Base-by-base conservation (phyloP, 2,113 vertebrate genomes). In the Oryzias curvinotus region DNA sequence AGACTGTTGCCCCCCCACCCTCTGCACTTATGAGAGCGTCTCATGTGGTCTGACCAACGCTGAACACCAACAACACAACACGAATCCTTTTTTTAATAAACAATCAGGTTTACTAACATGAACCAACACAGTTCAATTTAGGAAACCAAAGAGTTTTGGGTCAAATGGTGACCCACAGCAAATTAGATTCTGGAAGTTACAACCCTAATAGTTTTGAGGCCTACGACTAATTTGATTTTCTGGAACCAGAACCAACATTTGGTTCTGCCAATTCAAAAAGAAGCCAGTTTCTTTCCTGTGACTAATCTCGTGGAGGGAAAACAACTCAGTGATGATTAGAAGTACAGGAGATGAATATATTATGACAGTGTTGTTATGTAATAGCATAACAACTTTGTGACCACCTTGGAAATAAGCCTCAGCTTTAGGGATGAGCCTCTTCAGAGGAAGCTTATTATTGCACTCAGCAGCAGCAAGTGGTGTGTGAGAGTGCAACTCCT, bases 351-450 rank as follows among this genome's bases (percentile, higher is more conserved):
- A 66, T 85, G 64, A 83, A 77, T 81, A 87, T 88, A 70, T 89
- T 85, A 73, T 76, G 69, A 73, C 16, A 52, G 73, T 62, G 68
- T 54, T 67, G 71, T 89, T 88, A 85, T 74, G 70, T 62, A 90
- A 91, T 77, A 55, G 45, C 43, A 14, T 10, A 36, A 36, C 36
- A 36, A 36, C 36, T 12, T 10, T 12, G 50, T 13, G 52, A 50
- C 72, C 52, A 80, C 67, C 86, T 63, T 58, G 86, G 56, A 78
- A 86, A 88, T 90, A 82, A 86, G 79, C 53, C 52, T 71, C 62
- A 61, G 36, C 65, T 61, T n/a, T 26, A 26, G 25, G 54, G 52
- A 79, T 63, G 47, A 82, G 62, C 17, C 63, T 25, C 42, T 21
- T 4, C 47, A 67, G 55, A 78, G 75, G 30, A 46, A 60, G 50